phyloP scores from a whole-genome alignment of 2,113 vertebrate species.

The Rhadina sibilatrix region DNA sequence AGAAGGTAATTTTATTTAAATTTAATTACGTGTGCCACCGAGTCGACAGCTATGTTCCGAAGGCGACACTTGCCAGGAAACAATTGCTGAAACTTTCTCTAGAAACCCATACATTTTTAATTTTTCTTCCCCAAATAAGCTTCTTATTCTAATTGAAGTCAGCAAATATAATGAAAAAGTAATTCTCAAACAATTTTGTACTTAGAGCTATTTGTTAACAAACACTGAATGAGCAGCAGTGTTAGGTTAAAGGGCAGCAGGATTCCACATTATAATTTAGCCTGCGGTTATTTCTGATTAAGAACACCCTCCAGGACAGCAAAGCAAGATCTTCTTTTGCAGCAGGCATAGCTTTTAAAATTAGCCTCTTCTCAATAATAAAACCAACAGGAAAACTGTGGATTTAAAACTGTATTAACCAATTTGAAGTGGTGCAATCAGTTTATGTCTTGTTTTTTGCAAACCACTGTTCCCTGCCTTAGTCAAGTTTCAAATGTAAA shows the following conservation, averaged over 20 bases:
- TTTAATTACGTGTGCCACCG: not conserved
- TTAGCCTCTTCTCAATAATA: constrained; percentile 67
- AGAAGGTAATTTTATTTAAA: constrained; percentile 12
- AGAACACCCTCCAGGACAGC: constrained; percentile 78
- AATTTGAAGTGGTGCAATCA: constrained; percentile 65
- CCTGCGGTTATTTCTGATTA: constrained; percentile 83
- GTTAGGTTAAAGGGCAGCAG: constrained; percentile 73
- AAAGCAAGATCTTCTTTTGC: constrained; percentile 75
- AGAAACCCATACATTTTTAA: constrained; percentile 63
- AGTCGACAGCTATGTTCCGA: not conserved
- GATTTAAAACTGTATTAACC: constrained; percentile 66
- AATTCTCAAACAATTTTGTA: constrained; percentile 73
- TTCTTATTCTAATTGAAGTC: constrained; percentile 73
- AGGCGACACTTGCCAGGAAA: constrained; percentile 13
- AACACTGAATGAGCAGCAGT: constrained; percentile 68
- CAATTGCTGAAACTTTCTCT: constrained; percentile 53
- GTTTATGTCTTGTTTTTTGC: constrained; percentile 48
- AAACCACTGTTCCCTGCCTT: constrained; percentile 25
- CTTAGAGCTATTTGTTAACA: constrained; percentile 79
- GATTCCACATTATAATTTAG: constrained; percentile 72
- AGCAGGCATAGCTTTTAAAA: constrained; percentile 68
- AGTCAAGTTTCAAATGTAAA: constrained; percentile 62
- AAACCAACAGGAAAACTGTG: constrained; percentile 68
- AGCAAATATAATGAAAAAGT: constrained; percentile 68
- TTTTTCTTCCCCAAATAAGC: constrained; percentile 66